Conservation (phyloP, 2,113 vertebrate genomes). For the Callocephalon fimbriatum region DNA sequence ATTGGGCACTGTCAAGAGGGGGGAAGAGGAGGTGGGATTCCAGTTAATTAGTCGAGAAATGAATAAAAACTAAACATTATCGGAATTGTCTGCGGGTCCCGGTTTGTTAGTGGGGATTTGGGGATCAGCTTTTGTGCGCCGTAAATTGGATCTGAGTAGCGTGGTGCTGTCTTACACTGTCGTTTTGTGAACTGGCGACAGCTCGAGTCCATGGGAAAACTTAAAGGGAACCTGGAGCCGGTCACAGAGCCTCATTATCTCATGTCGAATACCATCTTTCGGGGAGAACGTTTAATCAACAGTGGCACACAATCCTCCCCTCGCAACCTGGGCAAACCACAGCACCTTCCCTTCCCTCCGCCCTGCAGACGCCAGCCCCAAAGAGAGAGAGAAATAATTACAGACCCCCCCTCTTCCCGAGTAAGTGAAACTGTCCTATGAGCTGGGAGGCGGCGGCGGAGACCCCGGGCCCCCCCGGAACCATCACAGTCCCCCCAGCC, state of each 20-base stretch:
- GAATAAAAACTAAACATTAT: slow-evolving; percentile 88
- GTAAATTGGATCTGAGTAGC: slow-evolving; percentile 93
- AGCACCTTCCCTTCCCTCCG: not conserved
- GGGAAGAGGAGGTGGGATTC: slow-evolving; percentile 83
- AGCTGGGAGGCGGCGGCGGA: not conserved
- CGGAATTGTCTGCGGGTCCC: slow-evolving; percentile 84
- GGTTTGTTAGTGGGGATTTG: slow-evolving; percentile 90
- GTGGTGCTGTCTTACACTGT: slow-evolving; percentile 88
- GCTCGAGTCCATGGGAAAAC: slow-evolving; percentile 88
- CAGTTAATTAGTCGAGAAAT: slow-evolving; percentile 96
- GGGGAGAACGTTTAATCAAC: slow-evolving; percentile 80
- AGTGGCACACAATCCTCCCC: slow-evolving; percentile 27
- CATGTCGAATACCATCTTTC: slow-evolving; percentile 85
- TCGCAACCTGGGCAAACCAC: slow-evolving; percentile 31
- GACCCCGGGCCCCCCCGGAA: not conserved
- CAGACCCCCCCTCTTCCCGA: not conserved
- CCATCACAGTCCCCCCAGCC: not conserved
- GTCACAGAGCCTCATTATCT: slow-evolving; percentile 90
- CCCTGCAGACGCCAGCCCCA: not conserved
- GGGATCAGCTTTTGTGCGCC: slow-evolving; percentile 92
- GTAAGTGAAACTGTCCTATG: not conserved
- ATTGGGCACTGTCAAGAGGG: slow-evolving; percentile 90
- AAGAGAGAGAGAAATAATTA: no score
- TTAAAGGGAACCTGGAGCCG: slow-evolving; percentile 81
- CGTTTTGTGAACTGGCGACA: slow-evolving; percentile 89